phyloP scores from a whole-genome alignment of 2,113 vertebrate genomes.

The Misgurnus mizolepis region DNA sequence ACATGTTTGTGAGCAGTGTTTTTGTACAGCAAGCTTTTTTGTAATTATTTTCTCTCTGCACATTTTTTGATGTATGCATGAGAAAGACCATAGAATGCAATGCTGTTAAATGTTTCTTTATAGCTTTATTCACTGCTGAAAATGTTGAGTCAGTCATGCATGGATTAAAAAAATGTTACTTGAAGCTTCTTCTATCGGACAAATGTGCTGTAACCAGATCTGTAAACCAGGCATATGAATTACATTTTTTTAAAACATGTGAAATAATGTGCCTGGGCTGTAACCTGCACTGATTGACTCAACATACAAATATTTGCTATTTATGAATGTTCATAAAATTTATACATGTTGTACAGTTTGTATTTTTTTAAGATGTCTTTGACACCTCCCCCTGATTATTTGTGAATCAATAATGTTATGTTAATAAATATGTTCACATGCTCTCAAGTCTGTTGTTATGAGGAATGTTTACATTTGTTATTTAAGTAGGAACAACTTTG shows the following conservation, averaged over 20 bases:
- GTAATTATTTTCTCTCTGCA: slow-evolving; percentile 22
- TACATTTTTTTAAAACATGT: slow-evolving; percentile 14
- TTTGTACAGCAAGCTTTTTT: slow-evolving; percentile 34
- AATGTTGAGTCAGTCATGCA: slow-evolving; percentile 51
- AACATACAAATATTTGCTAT: slow-evolving; percentile 38
- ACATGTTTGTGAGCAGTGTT: not conserved
- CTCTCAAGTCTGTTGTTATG: not conserved
- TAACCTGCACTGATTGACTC: slow-evolving; percentile 34
- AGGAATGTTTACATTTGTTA: too few relatives aligned
- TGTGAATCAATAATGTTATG: slow-evolving; percentile 65
- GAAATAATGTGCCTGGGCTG: slow-evolving; percentile 40
- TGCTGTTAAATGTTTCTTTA: slow-evolving; percentile 7
- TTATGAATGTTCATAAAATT: slow-evolving; percentile 61
- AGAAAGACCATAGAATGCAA: slow-evolving; percentile 54
- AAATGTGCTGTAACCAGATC: not conserved
- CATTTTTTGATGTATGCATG: slow-evolving; percentile 60
- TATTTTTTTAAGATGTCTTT: slow-evolving; percentile 68
- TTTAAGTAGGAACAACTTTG: too few relatives aligned
- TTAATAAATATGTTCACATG: slow-evolving; percentile 65
- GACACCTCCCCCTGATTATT: slow-evolving; percentile 57
- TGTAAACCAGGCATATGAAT: slow-evolving; percentile 22
- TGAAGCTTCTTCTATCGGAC: slow-evolving; percentile 27
- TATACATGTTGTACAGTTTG: slow-evolving; percentile 74
- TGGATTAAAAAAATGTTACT: slow-evolving; percentile 44
- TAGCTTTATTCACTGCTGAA: slow-evolving; percentile 43